Conservation (phyloP, 2,797 vertebrate species). For the Gymnothorax javanicus region DNA sequence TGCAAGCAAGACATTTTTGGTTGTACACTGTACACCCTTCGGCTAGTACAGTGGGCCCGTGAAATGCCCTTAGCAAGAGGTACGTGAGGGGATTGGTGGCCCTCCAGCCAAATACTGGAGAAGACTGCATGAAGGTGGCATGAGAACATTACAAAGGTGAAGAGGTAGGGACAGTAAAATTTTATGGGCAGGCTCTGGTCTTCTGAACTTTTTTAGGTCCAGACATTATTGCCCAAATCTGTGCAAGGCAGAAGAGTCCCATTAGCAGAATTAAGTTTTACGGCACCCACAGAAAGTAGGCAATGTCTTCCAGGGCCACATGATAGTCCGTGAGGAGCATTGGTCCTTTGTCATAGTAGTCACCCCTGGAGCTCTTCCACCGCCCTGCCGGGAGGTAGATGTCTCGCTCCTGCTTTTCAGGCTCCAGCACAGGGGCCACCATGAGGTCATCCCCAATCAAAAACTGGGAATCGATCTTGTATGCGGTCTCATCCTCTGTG, state of each 20-base stretch:
- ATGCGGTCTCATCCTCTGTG: conserved; percentile 82
- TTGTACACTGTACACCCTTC: background rate
- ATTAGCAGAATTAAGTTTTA: conserved; percentile 20
- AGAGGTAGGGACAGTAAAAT: background rate
- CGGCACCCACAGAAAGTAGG: conserved; percentile 87
- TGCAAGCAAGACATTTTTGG: background rate
- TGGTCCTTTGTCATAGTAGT: conserved; percentile 86
- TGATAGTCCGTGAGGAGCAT: conserved; percentile 88
- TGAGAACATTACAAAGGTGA: background rate
- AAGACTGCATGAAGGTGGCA: background rate
- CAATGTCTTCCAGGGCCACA: conserved; percentile 88
- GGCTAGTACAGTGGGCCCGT: background rate
- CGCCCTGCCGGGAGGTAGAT: conserved; percentile 90
- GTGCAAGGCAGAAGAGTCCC: background rate
- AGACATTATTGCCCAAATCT: background rate
- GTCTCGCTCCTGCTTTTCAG: conserved; percentile 89
- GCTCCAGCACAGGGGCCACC: conserved; percentile 92
- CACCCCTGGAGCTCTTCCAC: conserved; percentile 94
- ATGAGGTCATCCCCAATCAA: conserved; percentile 94
- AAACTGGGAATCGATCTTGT: conserved; percentile 93
- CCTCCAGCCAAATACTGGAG: background rate
- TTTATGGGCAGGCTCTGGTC: background rate
- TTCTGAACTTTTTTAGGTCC: background rate
- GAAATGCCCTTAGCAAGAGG: conserved; percentile 6
- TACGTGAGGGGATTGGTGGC: background rate